phyloP scores from a whole-genome alignment of 92 coral and sea anemone species.

The Epizoanthus stellaris region DNA sequence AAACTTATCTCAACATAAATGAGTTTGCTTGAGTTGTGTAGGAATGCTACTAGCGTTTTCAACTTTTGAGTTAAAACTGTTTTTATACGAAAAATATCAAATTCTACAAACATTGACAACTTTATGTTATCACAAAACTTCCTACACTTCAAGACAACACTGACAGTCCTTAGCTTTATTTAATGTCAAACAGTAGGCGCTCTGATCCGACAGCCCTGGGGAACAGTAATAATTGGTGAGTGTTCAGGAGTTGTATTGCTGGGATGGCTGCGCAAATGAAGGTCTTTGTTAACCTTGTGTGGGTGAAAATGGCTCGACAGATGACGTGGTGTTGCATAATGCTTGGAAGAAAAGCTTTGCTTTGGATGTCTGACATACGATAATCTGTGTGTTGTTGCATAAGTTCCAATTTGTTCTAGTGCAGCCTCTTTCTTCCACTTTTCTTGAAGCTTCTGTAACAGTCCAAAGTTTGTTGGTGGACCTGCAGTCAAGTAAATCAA shows the following conservation, averaged over 20 bases:
- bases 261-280: constrained; percentile 77
- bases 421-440: constrained; percentile 95
- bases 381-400: constrained; percentile 77
- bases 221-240: constrained; percentile 73
- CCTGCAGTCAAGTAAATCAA: constrained; percentile 51
- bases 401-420: constrained; percentile 71
- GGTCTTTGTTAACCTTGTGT: constrained; percentile 85
- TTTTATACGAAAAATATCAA: too few relatives aligned
- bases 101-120: too few relatives aligned
- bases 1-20: too few relatives aligned
- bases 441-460: constrained; percentile 81
- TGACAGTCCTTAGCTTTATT: background rate
- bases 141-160: too few relatives aligned
- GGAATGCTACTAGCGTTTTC: too few relatives aligned
- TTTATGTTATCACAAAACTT: too few relatives aligned
- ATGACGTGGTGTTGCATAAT: constrained; percentile 75
- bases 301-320: constrained; percentile 96
- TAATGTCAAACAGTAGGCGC: constrained; percentile 14
- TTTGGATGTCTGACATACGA: constrained; percentile 78
- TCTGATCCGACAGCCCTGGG: constrained; percentile 34
- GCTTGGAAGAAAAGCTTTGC: constrained; percentile 70
- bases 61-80: too few relatives aligned
- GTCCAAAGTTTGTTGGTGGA: constrained; percentile 94
- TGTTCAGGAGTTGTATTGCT: constrained; percentile 80
- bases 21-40: too few relatives aligned